Evolutionary conservation across 2,113 vertebrate species (phyloP).

Genomic region (Oceanites oceanicus): DNA sequence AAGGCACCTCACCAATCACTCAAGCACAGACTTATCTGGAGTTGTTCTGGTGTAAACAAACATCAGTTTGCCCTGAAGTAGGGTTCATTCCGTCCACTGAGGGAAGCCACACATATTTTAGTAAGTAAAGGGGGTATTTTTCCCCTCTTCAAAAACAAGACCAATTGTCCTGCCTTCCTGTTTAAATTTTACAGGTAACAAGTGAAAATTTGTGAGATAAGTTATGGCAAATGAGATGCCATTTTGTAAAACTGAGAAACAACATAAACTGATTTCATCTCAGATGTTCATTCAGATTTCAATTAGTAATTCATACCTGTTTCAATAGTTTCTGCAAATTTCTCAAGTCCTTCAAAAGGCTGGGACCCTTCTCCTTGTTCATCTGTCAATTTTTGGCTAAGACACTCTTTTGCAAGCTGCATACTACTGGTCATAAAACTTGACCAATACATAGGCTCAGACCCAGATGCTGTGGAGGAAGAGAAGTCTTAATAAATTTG

Average conservation of each 20-base stretch:
- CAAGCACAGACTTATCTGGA: neutral
- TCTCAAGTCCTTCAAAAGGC: conserved; percentile 95
- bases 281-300: neutral
- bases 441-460: conserved; percentile 97
- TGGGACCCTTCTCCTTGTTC: conserved; percentile 94
- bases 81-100: neutral
- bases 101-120: neutral
- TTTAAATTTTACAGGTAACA: neutral
- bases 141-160: neutral
- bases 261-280: neutral
- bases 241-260: neutral
- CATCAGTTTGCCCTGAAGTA: neutral
- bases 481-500: neutral
- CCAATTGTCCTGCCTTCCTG: neutral
- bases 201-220: neutral
- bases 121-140: neutral
- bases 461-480: conserved; percentile 82
- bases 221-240: neutral
- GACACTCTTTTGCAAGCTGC: conserved; percentile 96
- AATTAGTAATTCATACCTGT: conserved; percentile 78
- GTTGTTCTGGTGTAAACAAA: neutral
- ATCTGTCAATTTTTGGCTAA: conserved; percentile 94
- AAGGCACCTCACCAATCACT: neutral
- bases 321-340: conserved; percentile 98
- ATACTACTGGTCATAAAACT: conserved; percentile 99